Base-by-base conservation (phyloP, 2,888 invertebrate species). In the Agrochola macilenta region DNA sequence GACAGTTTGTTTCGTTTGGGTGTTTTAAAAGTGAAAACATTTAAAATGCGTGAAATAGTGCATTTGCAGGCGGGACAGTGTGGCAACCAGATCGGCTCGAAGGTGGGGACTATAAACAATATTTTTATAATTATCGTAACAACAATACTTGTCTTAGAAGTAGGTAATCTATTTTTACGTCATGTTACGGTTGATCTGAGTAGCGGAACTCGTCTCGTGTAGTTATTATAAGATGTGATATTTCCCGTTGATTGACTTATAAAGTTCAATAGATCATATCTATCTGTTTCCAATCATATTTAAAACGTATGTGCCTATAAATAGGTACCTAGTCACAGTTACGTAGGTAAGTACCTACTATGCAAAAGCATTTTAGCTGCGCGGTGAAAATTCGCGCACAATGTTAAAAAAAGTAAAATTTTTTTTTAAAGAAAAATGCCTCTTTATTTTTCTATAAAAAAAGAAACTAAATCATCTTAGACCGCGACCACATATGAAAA, bases 51-150 rank as follows among this genome's bases (percentile, higher is more conserved):
- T 97, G 99, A 99, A 98, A 99, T 99, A 91, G 98, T 99, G 88
- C 99, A 99, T 95, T 97, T 99, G 85, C 99, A 99, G 95, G 98
- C 98, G 81, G 99, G 99, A 80, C 99, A 99, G 95, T 99, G 99
- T 94, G 99, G 99, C 85, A 99, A 99, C 94, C 99, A 99, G 96
- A 99, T 99, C 92, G 99, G 99, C 88, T 98, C 99, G 83, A 99
- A 99, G 98, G 99, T 99, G 84, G 76, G 70, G 88, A 84, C 20
- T 26, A 9, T 39, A 81, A 76, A 88, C 63, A 66, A 78, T 66
- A n/a, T 58, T 69, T 57, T 80, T 77, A 11, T 39, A 74, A 52
- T 74, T 76, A 43, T 26, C 2, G 1, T 8, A 58, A 0, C 4
- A 2, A 43, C 14, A 39, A 23, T 52, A 43, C 11, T 39, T n/a